phyloP scores from a whole-genome alignment of 2,888 invertebrate species.

The Phortica magna region DNA sequence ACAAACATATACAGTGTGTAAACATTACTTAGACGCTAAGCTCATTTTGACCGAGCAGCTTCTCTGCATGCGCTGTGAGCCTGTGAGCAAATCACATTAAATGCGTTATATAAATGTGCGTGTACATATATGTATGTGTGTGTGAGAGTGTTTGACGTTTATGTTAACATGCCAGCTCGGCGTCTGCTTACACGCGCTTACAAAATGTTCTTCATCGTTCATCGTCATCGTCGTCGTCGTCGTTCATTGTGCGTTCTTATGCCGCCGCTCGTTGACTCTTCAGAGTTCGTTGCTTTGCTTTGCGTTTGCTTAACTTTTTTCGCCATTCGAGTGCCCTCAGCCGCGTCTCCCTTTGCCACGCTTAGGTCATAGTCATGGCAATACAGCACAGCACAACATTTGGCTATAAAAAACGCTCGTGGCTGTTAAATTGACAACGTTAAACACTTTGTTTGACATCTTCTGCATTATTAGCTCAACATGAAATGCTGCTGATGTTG shows the following conservation, averaged over 20 bases:
- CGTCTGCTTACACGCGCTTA: slow-evolving; percentile 54
- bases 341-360: no score
- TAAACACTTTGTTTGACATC: slow-evolving; percentile 73
- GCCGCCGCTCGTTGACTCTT: slow-evolving; percentile 27
- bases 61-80: slow-evolving; percentile 50
- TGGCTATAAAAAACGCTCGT: slow-evolving; percentile 68
- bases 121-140: slow-evolving; percentile 25
- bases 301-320: slow-evolving; percentile 65
- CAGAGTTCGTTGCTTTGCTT: slow-evolving; percentile 21
- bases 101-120: slow-evolving; percentile 52
- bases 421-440: slow-evolving; percentile 72
- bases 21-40: not conserved
- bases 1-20: not conserved
- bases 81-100: slow-evolving; percentile 10
- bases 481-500: slow-evolving; percentile 51
- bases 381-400: not conserved
- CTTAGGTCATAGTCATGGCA: no score
- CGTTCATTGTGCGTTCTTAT: slow-evolving; percentile 26
- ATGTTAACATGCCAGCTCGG: slow-evolving; percentile 70
- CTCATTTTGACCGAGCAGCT: not conserved
- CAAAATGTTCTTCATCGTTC: slow-evolving; percentile 42
- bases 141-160: slow-evolving; percentile 63
- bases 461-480: slow-evolving; percentile 71
- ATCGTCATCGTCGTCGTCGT: slow-evolving; percentile 45
- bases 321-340: no score